A percentile compares a stretch with the other conserved stretches of the same genome.
phyloP scores from a whole-genome alignment of 1,140 invertebrate species.

The Caenorhabditis remanei region DNA sequence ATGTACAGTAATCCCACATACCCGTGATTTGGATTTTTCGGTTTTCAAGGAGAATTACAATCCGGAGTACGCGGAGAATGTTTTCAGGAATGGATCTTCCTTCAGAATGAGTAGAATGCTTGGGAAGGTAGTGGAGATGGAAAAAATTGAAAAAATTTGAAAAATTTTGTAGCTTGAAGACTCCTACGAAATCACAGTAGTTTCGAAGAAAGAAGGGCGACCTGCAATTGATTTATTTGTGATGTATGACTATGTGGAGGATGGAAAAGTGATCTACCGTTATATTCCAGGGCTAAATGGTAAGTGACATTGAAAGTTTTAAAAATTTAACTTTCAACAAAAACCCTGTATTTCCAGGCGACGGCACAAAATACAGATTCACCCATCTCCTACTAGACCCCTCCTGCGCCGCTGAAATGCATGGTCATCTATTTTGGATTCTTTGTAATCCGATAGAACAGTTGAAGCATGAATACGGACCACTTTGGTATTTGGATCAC shows the following conservation, averaged over 20 bases:
- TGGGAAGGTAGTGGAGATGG: neutral
- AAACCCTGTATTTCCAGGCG: neutral
- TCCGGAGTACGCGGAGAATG: neutral
- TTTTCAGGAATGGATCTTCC: neutral
- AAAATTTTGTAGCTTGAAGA: constrained; percentile 17
- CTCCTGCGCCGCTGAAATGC: constrained; percentile 15
- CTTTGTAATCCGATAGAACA: neutral
- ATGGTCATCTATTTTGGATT: constrained; percentile 14
- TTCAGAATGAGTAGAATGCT: constrained; percentile 2
- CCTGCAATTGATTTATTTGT: constrained; percentile 10
- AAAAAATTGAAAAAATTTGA: too few relatives aligned
- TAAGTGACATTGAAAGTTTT: too few relatives aligned
- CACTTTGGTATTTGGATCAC: constrained; percentile 24
- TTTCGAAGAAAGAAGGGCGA: neutral
- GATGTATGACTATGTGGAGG: constrained; percentile 24
- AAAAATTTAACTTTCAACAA: neutral
- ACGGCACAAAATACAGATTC: neutral
- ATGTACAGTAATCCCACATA: constrained; percentile 32
- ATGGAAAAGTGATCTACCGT: neutral
- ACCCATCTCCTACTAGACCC: neutral
- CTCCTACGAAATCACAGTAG: neutral
- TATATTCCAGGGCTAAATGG: neutral
- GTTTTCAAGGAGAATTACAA: constrained; percentile 41
- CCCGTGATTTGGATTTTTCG: neutral
- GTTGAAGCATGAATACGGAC: constrained; percentile 11